Base-by-base conservation (phyloP, 1,140 invertebrate species). In the Aethina tumida region DNA sequence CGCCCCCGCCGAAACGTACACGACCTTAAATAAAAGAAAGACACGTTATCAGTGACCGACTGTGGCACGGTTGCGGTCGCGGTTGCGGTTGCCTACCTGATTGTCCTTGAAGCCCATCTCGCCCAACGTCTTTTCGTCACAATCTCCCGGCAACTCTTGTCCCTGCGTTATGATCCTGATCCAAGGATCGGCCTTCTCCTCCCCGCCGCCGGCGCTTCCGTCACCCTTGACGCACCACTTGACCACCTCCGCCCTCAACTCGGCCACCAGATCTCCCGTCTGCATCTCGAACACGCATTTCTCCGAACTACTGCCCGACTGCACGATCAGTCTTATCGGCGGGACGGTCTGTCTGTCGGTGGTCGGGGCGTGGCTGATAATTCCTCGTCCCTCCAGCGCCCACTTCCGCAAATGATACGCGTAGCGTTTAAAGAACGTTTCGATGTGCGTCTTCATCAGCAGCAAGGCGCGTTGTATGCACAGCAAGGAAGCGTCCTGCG, bases 41-140 rank as follows among this genome's bases (percentile, higher is more conserved):
- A 37, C 17, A 19, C 21, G 8, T 12, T n/a, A 10, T 5, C 27
- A 12, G 12, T 29, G 9, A 29, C 27, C 14, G 6, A 10, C 14
- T 7, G 9, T 24, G 25, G 8, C 14, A 22, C n/a, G 3, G 33
- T 24, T 24, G 13, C 14, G 33, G 17, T 35, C 9, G 2, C 4
- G 15, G 9, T 12, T 12, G 8, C 7, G 16, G 26, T 19, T 22
- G 7, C 12, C 4, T 55, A 72, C 70, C 64, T 76, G 75, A 45
- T 79, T 79, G 58, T 95, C 90, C 59, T 94, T 95, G 53, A 95
- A 89, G 17, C 87, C 87, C 65, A 93, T 81, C 61, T 94, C 89
- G 10, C 76, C 77, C 0, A 95, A 59, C 0, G 81, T 85, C 48
- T 92, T 86, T 54, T 95, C 90, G 58, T 96, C 92, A 54, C 84